A percentile compares a stretch with the other conserved stretches of the same genome.
Conservation (phyloP, 2,888 invertebrate genomes). For the Microdon myrmicae region DNA sequence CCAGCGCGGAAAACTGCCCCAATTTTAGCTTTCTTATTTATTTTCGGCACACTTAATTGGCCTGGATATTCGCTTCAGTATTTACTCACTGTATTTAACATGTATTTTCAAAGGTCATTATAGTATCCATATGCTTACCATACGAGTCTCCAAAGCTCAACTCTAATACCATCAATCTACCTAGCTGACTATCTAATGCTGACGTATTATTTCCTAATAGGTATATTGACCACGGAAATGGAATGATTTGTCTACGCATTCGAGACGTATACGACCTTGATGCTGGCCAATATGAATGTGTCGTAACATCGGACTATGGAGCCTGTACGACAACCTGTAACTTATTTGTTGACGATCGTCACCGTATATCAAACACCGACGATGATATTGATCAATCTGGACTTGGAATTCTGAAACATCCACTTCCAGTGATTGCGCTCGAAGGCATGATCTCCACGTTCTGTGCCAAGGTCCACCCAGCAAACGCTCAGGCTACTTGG, state of each 20-base stretch:
- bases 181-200: conserved; percentile 1
- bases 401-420: conserved; percentile 69
- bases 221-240: conserved; percentile 70
- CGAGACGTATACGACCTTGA: conserved; percentile 73
- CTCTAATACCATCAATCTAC: background rate
- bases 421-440: conserved; percentile 68
- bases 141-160: background rate
- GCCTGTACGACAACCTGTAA: conserved; percentile 69
- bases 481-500: conserved; percentile 68
- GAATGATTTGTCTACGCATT: conserved; percentile 70
- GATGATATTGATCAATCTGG: conserved; percentile 56
- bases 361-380: conserved; percentile 66
- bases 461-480: conserved; percentile 69
- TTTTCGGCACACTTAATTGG: too few species aligned
- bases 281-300: conserved; percentile 75
- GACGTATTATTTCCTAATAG: conserved; percentile 55
- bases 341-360: conserved; percentile 56
- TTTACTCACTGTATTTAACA: too few species aligned
- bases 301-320: conserved; percentile 73
- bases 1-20: too few species aligned
- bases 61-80: too few species aligned
- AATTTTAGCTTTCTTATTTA: too few species aligned
- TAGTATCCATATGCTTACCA: background rate
- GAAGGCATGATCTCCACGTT: conserved; percentile 70
- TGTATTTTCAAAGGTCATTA: background rate